Evolutionary conservation across 2,888 invertebrate genomes (phyloP), one percentile per base, ranked within the genome.

Genomic region (Brassicogethes aeneus): DNA sequence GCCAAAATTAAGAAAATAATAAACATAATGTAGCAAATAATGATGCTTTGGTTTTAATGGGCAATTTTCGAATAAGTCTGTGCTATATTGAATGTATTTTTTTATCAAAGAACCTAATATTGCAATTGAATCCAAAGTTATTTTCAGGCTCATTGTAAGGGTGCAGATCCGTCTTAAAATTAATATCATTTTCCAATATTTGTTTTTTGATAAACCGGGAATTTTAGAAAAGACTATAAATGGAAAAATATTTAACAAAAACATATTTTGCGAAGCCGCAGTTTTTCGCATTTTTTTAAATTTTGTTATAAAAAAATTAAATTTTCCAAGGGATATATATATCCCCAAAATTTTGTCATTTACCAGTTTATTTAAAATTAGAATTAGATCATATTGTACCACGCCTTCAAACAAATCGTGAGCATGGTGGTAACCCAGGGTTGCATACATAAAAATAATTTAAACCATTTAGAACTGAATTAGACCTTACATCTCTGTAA

Each of bases 21-120:
- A n/a, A n/a, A n/a, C 40, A 39, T 54, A 55, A 39, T 55, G 55
- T 8, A 30, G 30, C 10, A 52, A 17, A 40, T 40, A 46, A 34
- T 54, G 52, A 40, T 46, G 49, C 41, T 55, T 56, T 3, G 51
- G 49, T 41, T 46, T 52, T 35, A 53, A 34, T 5, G n/a, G 43
- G n/a, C 30, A 10, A 15, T 41, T 16, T n/a, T 42, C 39, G 39
- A 47, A 47, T 36, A 36, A 33, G 13, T 13, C 15, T 32, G 16
- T 16, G 15, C 44, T 32, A 14, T 35, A 15, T n/a, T 40, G 16
- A 10, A 47, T 31, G 31, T 45, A 45, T 10, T 39, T 38, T 15
- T 15, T 16, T 23, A 39, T 35, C 8, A 40, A 16, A 32, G 14
- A 29, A 17, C 17, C 15, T 36, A 47, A 40, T 34, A 16, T 3